Percentiles rank a stretch among this genome's conserved stretches.
phyloP scores from a whole-genome alignment of 2,888 invertebrate species.

The Lycocerus yunnanus region DNA sequence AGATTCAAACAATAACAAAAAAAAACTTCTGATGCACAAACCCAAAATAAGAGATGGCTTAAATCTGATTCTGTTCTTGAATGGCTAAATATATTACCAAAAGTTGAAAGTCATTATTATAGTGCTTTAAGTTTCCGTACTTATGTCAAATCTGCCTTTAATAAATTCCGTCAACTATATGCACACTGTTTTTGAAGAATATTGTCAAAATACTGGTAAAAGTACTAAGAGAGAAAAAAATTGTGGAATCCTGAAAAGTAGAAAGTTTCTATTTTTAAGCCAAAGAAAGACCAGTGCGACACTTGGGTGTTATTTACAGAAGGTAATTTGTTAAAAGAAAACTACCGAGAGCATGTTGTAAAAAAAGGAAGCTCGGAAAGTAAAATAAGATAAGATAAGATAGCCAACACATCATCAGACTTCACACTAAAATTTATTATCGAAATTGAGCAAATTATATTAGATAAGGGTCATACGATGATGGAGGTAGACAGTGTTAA shows the following conservation, averaged over 20 bases:
- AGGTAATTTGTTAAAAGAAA: constrained; percentile 8
- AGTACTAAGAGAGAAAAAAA: neutral
- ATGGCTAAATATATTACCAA: constrained; percentile 3
- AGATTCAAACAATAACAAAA: no score
- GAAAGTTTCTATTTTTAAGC: constrained; percentile 34
- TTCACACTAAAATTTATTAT: no score
- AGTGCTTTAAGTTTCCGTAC: neutral
- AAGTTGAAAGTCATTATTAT: constrained; percentile 7
- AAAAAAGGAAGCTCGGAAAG: neutral
- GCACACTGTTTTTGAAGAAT: neutral
- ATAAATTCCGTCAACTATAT: neutral
- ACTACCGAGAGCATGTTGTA: neutral
- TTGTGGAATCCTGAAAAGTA: constrained; percentile 24
- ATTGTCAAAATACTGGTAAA: neutral
- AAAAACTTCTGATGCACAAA: no score
- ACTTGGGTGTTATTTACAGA: constrained; percentile 30
- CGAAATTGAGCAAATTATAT: no score
- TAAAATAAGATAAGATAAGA: constrained; percentile 7
- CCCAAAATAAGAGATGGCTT: no score
- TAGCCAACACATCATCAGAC: no score
- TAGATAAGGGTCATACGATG: no score
- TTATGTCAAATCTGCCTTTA: neutral
- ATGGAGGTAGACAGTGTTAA: no score
- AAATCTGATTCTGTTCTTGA: neutral
- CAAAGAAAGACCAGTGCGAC: constrained; percentile 34